Evolutionary conservation across 2,113 vertebrate species (phyloP).

Genomic region (Poecilia latipinna): DNA sequence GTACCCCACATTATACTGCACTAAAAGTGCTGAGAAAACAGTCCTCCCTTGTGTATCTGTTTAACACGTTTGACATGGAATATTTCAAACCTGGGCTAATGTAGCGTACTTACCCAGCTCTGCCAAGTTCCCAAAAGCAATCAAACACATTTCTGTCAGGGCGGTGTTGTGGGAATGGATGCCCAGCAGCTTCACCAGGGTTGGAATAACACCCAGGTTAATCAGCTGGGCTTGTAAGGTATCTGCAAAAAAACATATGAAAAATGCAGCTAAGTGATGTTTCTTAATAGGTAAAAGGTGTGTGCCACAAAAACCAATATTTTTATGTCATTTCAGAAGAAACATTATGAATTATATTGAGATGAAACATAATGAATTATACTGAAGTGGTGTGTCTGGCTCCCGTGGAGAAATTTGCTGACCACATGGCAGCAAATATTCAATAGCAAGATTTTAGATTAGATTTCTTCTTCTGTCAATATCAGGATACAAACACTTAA

Average conservation of each 20-base stretch:
- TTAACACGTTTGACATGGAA: neutral
- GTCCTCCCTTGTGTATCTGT: neutral
- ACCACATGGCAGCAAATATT: neutral
- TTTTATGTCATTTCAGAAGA: too few relatives aligned
- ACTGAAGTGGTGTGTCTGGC: neutral
- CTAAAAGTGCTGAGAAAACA: too few relatives aligned
- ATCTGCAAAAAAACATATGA: conserved; percentile 78
- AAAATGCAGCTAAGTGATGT: neutral
- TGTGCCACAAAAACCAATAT: neutral
- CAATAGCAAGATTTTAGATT: neutral
- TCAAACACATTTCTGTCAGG: conserved; percentile 98
- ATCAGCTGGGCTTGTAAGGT: conserved; percentile 96
- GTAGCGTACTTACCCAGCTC: conserved; percentile 87
- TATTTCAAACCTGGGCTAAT: neutral
- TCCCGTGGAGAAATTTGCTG: neutral
- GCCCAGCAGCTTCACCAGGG: conserved; percentile 93
- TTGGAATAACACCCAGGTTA: conserved; percentile 96
- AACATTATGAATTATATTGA: neutral
- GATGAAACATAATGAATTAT: neutral
- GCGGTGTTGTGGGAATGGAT: conserved; percentile 92
- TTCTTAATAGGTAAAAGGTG: neutral
- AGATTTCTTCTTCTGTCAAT: neutral
- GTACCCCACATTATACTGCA: too few relatives aligned
- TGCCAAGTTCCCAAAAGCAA: conserved; percentile 98
- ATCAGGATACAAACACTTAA: neutral